Evolutionary conservation across 2,888 invertebrate genomes (phyloP).

Genomic region (Tetragnatha montana): DNA sequence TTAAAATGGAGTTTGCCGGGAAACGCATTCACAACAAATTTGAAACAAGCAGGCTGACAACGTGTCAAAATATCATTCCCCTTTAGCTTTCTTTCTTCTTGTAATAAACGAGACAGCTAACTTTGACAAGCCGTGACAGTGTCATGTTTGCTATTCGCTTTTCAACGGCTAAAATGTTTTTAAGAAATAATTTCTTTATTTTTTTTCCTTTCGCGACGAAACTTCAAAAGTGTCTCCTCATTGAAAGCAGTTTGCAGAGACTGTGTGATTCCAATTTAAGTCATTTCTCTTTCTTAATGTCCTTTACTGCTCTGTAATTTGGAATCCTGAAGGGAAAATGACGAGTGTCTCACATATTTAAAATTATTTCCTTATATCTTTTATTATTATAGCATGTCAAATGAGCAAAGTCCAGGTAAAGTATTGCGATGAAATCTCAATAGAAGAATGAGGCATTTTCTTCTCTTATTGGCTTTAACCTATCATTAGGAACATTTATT

Average conservation of each 20-base stretch:
- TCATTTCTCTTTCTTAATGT: not conserved
- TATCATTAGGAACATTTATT: too few species aligned
- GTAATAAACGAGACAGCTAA: constrained; percentile 11
- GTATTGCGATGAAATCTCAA: too few species aligned
- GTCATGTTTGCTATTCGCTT: not conserved
- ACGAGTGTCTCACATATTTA: too few species aligned
- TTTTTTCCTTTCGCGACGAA: not conserved
- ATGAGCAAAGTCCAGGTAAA: too few species aligned
- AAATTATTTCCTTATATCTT: too few species aligned
- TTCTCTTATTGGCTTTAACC: too few species aligned
- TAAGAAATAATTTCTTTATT: not conserved
- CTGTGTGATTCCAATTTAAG: not conserved
- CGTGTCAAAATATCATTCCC: constrained; percentile 34
- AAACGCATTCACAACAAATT: constrained; percentile 1
- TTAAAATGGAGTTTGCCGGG: not conserved
- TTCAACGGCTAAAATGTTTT: constrained; percentile 1
- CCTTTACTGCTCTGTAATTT: not conserved
- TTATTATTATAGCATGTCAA: too few species aligned
- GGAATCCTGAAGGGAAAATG: too few species aligned
- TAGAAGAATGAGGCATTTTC: too few species aligned
- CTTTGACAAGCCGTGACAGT: constrained; percentile 31
- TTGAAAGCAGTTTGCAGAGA: not conserved
- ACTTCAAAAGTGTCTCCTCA: not conserved
- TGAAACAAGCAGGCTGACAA: constrained; percentile 16
- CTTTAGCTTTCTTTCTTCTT: not conserved